Evolutionary conservation across 2,888 invertebrate genomes (phyloP).

Genomic region (Xylota segnis): DNA sequence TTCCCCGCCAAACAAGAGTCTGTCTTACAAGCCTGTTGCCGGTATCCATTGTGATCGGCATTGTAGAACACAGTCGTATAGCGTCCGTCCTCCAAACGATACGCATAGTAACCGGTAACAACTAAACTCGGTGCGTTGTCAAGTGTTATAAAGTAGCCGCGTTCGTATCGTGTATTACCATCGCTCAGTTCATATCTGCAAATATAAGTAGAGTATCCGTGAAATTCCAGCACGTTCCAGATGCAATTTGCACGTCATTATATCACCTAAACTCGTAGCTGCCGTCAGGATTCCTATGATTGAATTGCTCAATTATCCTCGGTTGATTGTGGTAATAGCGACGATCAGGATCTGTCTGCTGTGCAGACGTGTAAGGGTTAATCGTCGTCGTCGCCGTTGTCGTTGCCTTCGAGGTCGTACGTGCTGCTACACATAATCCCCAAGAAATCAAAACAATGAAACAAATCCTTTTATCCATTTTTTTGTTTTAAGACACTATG

Average conservation of each 20-base stretch:
- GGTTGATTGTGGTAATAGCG: slow-evolving; percentile 58
- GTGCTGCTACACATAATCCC: slow-evolving; percentile 62
- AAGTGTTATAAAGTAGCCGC: slow-evolving; percentile 81
- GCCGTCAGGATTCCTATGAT: slow-evolving; percentile 82
- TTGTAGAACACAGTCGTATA: slow-evolving; percentile 83
- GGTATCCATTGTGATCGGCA: slow-evolving; percentile 82
- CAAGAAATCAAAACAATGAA: slow-evolving; percentile 38
- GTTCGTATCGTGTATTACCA: slow-evolving; percentile 82
- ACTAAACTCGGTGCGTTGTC: slow-evolving; percentile 81
- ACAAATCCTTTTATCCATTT: slow-evolving; percentile 65
- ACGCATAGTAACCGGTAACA: slow-evolving; percentile 83
- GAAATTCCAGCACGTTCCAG: slow-evolving; percentile 45
- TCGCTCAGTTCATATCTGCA: slow-evolving; percentile 81
- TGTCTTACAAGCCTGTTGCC: slow-evolving; percentile 82
- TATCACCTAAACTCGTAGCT: slow-evolving; percentile 82
- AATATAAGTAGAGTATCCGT: slow-evolving; percentile 28
- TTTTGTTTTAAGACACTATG: not conserved
- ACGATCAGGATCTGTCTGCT: slow-evolving; percentile 38
- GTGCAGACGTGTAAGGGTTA: slow-evolving; percentile 40
- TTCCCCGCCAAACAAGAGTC: not conserved
- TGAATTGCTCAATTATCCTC: slow-evolving; percentile 80
- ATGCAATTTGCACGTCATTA: slow-evolving; percentile 51
- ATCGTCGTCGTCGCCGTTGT: slow-evolving; percentile 37
- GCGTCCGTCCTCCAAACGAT: slow-evolving; percentile 82
- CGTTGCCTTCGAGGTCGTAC: slow-evolving; percentile 58